Evolutionary conservation across 1,140 invertebrate species (phyloP).

Genomic region (Anoplolepis gracilipes): DNA sequence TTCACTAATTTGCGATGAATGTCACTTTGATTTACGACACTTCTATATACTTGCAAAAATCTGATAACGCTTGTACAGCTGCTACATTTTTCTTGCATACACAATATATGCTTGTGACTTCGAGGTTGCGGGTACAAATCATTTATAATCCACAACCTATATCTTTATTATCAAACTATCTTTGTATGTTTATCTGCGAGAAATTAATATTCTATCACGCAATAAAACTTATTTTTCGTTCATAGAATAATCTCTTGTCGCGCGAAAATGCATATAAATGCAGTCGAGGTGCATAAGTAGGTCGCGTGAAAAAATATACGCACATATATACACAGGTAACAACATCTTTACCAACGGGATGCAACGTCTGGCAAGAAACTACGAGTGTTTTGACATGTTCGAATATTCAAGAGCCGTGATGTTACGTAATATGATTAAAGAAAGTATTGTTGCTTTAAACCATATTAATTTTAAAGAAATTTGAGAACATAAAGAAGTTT

Average conservation of each 20-base stretch:
- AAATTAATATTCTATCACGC: not conserved
- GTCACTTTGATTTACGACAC: too few relatives aligned
- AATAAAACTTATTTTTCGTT: not conserved
- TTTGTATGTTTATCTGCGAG: not conserved
- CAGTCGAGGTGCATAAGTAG: conserved; percentile 36
- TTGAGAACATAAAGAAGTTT: not conserved
- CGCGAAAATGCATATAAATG: not conserved
- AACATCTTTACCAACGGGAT: conserved; percentile 28
- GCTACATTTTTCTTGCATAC: too few relatives aligned
- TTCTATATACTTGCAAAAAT: too few relatives aligned
- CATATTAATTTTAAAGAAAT: not conserved
- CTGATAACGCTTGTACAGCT: too few relatives aligned
- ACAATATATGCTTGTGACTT: too few relatives aligned
- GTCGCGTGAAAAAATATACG: conserved; percentile 35
- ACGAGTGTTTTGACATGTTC: conserved; percentile 35
- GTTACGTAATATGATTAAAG: not conserved
- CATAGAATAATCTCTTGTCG: not conserved
- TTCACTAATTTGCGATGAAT: too few relatives aligned
- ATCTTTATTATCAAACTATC: too few relatives aligned
- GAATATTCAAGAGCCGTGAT: conserved; percentile 40
- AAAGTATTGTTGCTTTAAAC: not conserved
- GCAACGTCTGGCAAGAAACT: conserved; percentile 41
- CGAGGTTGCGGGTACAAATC: too few relatives aligned
- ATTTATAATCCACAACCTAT: too few relatives aligned
- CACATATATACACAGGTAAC: conserved; percentile 33